phyloP scores from a whole-genome alignment of 2,113 vertebrate species.

The Caracal caracal region DNA sequence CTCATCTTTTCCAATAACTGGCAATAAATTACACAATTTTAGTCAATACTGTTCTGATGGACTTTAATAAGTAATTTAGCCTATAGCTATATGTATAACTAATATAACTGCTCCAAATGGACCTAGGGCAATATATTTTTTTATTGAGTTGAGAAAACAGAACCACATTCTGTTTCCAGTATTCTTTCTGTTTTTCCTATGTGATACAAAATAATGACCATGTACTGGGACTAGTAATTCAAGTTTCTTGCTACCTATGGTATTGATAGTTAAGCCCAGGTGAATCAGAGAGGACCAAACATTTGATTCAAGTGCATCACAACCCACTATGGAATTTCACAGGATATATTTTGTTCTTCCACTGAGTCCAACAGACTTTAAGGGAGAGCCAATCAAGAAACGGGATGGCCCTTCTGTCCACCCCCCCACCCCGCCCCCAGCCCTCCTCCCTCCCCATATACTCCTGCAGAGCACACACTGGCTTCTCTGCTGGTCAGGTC shows the following conservation, averaged over 20 bases:
- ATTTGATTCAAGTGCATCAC: neutral
- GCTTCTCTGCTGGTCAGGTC: neutral
- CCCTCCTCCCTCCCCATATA: too few species aligned
- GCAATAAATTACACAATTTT: conserved; percentile 33
- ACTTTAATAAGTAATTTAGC: neutral
- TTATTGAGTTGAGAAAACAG: conserved; percentile 48
- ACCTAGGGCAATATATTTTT: neutral
- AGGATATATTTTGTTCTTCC: neutral
- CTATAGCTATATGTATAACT: neutral
- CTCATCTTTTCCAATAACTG: conserved; percentile 53
- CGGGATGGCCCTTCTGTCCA: neutral
- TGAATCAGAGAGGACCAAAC: neutral
- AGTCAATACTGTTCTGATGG: neutral
- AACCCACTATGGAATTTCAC: neutral
- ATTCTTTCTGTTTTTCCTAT: conserved; percentile 1
- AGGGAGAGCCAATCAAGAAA: neutral
- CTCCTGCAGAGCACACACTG: neutral
- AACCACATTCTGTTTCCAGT: neutral
- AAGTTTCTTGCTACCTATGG: neutral
- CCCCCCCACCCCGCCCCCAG: rapidly evolving
- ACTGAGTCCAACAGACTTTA: neutral
- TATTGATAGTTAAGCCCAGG: neutral
- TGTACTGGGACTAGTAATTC: neutral
- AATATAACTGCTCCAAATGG: neutral
- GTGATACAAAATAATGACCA: neutral